Evolutionary conservation across 2,888 invertebrate species (phyloP).

Genomic region (Acanthacorydalis orientalis): DNA sequence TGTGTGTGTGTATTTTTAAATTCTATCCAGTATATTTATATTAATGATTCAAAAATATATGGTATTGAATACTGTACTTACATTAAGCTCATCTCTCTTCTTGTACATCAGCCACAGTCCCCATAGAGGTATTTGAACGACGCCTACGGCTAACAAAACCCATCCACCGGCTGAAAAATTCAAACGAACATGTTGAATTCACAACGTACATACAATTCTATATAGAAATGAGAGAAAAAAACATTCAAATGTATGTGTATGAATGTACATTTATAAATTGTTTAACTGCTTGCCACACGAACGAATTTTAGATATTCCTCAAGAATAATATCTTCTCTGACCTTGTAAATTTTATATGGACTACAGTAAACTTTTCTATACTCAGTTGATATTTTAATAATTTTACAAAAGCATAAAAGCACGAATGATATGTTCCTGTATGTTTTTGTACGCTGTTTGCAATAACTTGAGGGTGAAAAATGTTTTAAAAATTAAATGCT

Average conservation of each 20-base stretch:
- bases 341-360: too few relatives aligned
- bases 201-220: neutral
- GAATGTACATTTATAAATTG: too few relatives aligned
- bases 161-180: slow-evolving; percentile 32
- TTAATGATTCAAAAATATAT: neutral
- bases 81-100: slow-evolving; percentile 12
- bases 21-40: neutral
- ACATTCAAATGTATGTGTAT: neutral
- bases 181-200: neutral
- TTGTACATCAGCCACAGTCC: slow-evolving; percentile 20
- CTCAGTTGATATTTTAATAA: too few relatives aligned
- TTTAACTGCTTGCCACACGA: too few relatives aligned
- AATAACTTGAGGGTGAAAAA: too few relatives aligned
- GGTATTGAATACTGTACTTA: neutral
- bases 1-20: neutral
- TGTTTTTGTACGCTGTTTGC: too few relatives aligned
- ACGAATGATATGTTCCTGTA: too few relatives aligned
- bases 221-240: neutral
- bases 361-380: too few relatives aligned
- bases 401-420: too few relatives aligned
- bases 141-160: slow-evolving; percentile 29
- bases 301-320: too few relatives aligned
- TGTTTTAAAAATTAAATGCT: too few relatives aligned
- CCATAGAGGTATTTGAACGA: slow-evolving; percentile 35
- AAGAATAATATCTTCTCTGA: too few relatives aligned